Evolutionary conservation across 1,140 invertebrate genomes (phyloP), one percentile per base, ranked within the genome.

Genomic region (Yoshiicerus persimilis): DNA sequence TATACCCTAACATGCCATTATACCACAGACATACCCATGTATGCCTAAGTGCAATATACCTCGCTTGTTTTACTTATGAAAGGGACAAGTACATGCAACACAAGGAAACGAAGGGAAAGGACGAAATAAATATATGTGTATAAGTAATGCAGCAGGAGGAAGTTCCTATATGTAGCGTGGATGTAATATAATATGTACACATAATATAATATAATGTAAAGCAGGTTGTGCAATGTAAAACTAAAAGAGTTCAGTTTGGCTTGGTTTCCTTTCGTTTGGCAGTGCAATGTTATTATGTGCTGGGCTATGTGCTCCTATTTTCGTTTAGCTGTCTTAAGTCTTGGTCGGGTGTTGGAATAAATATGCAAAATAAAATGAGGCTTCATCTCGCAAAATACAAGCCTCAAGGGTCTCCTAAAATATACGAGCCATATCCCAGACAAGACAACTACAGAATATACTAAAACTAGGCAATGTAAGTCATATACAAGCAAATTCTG

Each of bases 311-410:
- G 80, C n/a, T 23, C 9, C 39, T 41, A 36, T 23, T 38, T 36
- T 11, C 38, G n/a, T 39, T 27, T 70, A 70, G 25, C 30, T 30
- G 66, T 70, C 66, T 70, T 70, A 70, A 70, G 66, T 27, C 77
- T 83, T 36, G 77, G 77, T 39, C 38, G 41, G 38, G 36, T 80
- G 32, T 80, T 77, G 80, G 56, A 87, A 87, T 84, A 87, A 84
- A 84, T 87, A 84, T 84, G 80, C 77, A 87, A 84, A 84, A 87
- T 84, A 87, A 84, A 64, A 84, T 62, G 87, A 84, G 32, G 30
- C 87, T 87, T 87, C 87, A 87, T 87, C 77, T 87, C 34, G 62
- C 87, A 87, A 87, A 87, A 87, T 87, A 87, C 77, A 87, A 87
- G 87, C 77, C 87, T 87, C 87, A 56, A 84, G 87, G 87, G 87